Conservation (phyloP, 2,113 vertebrate genomes). For the Caranx melampygus region DNA sequence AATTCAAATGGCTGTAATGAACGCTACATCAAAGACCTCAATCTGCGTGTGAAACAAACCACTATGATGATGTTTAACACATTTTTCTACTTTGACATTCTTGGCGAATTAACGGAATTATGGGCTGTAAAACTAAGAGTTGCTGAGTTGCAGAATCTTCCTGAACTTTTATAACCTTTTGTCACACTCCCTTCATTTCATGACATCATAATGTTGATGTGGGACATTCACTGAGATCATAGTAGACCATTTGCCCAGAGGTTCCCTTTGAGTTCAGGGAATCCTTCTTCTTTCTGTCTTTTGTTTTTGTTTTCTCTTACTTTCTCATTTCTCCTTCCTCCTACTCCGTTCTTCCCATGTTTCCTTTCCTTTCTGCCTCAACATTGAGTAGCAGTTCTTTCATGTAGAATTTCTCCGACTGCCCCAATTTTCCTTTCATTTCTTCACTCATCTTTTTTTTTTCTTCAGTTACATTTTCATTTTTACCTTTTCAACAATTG, state of each 20-base stretch:
- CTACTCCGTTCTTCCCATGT: not conserved
- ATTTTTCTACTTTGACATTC: slow-evolving; percentile 30
- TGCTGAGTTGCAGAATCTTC: slow-evolving; percentile 11
- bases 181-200: slow-evolving; percentile 30
- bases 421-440: not conserved
- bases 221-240: not conserved
- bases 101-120: slow-evolving; percentile 38
- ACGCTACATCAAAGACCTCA: slow-evolving; percentile 23
- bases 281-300: not conserved
- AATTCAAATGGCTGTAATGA: slow-evolving; percentile 13
- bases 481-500: too few relatives aligned
- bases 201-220: not conserved
- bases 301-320: not conserved
- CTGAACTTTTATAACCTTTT: slow-evolving; percentile 36
- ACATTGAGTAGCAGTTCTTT: not conserved
- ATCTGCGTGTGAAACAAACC: slow-evolving; percentile 15
- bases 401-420: not conserved
- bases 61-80: slow-evolving; percentile 19
- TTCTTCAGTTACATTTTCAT: not conserved
- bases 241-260: slow-evolving; percentile 13
- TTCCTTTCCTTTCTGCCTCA: not conserved
- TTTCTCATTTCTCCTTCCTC: not conserved
- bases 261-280: slow-evolving; percentile 30
- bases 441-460: not conserved
- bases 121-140: slow-evolving; percentile 23